phyloP scores from a whole-genome alignment of 2,888 invertebrate genomes.

The Germaria angustata region DNA sequence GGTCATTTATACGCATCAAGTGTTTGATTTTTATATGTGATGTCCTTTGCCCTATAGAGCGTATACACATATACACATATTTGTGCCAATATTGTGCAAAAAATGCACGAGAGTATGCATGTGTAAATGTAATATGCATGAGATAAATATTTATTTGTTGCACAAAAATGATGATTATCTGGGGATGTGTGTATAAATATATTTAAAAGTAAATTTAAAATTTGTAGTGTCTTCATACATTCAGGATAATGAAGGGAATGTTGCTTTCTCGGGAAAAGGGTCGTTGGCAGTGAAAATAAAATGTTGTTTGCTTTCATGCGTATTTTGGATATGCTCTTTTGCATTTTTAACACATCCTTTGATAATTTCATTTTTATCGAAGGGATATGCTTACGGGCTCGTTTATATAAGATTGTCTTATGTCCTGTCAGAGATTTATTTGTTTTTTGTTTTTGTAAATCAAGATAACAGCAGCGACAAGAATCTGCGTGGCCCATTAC shows the following conservation, averaged over 20 bases:
- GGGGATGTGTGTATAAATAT: neutral
- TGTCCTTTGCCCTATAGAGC: neutral
- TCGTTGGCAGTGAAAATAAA: neutral
- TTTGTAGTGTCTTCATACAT: neutral
- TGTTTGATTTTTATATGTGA: conserved; percentile 4
- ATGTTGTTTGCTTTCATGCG: neutral
- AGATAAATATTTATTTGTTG: conserved; percentile 36
- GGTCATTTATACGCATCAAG: conserved; percentile 46
- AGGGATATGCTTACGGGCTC: conserved; percentile 46
- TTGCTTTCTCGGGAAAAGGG: neutral
- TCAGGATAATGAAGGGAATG: neutral
- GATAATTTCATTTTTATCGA: conserved; percentile 24
- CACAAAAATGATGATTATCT: conserved; percentile 2
- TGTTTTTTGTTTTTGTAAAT: neutral
- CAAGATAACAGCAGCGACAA: neutral
- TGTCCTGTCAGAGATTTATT: neutral
- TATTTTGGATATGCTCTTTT: neutral
- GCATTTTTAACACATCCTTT: conserved; percentile 23
- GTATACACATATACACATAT: neutral
- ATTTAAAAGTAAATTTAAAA: too few species aligned
- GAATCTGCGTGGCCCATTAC: conserved; percentile 39
- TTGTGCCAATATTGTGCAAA: neutral
- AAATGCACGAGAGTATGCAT: neutral
- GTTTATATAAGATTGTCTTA: neutral
- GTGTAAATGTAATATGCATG: too few species aligned